A percentile compares a stretch with the other conserved stretches of the same genome.
phyloP scores from a whole-genome alignment of 2,888 invertebrate species.

The Emmelina monodactyla region DNA sequence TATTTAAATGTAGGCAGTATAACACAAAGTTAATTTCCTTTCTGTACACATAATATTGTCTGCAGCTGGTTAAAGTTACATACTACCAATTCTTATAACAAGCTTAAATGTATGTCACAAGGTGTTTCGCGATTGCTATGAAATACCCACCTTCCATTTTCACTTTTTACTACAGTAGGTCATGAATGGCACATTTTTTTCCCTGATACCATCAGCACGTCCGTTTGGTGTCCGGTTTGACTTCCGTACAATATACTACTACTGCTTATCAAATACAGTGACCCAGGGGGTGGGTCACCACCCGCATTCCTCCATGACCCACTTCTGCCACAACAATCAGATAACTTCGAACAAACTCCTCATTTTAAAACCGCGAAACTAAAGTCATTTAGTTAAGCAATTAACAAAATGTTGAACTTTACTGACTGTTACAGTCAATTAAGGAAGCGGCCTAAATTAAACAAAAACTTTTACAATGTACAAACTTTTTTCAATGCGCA shows the following conservation, averaged over 20 bases:
- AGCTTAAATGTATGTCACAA: too few species aligned
- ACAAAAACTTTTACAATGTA: neutral
- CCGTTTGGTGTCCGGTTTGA: slow-evolving; percentile 25
- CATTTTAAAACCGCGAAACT: slow-evolving; percentile 27
- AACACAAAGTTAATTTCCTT: too few species aligned
- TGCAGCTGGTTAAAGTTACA: too few species aligned
- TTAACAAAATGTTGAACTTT: slow-evolving; percentile 23
- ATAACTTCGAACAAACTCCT: slow-evolving; percentile 29
- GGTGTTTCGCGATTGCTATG: too few species aligned
- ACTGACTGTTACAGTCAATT: neutral
- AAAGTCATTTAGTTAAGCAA: slow-evolving; percentile 38
- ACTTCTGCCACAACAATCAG: slow-evolving; percentile 32
- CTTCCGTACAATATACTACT: slow-evolving; percentile 46
- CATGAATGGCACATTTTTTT: slow-evolving; percentile 23
- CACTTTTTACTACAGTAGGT: slow-evolving; percentile 18
- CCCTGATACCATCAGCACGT: slow-evolving; percentile 31
- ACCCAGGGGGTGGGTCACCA: slow-evolving; percentile 13
- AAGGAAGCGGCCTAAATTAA: neutral
- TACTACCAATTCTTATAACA: too few species aligned
- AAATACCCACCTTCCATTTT: too few species aligned
- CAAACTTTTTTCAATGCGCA: neutral
- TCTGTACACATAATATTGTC: too few species aligned
- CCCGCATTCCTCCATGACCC: slow-evolving; percentile 35
- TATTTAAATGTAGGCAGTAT: too few species aligned
- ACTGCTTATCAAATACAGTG: slow-evolving; percentile 28